Evolutionary conservation across 2,113 vertebrate species (phyloP).

Genomic region (Cromileptes altivelis): DNA sequence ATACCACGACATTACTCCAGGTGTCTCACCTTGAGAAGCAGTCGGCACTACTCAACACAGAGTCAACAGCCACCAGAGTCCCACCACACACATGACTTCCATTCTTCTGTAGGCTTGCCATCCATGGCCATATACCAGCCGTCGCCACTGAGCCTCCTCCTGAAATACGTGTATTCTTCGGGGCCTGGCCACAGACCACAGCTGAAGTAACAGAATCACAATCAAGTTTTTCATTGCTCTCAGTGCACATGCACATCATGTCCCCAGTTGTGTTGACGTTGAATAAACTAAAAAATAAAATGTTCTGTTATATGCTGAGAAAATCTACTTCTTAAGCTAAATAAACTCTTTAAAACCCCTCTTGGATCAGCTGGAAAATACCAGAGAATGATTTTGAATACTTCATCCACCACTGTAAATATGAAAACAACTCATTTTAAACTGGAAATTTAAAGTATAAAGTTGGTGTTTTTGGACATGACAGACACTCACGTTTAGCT

Average conservation of each 20-base stretch:
- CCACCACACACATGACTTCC: constrained; percentile 81
- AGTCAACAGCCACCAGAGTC: constrained; percentile 77
- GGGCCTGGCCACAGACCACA: constrained; percentile 70
- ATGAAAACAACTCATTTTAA: neutral
- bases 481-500: neutral
- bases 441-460: no score
- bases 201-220: constrained; percentile 51
- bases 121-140: constrained; percentile 83
- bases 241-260: no score
- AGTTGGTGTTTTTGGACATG: neutral
- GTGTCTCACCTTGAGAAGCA: constrained; percentile 75
- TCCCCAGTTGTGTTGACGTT: no score
- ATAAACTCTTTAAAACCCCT: no score
- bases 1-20: neutral
- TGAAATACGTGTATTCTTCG: constrained; percentile 25
- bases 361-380: no score
- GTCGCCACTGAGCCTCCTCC: constrained; percentile 1
- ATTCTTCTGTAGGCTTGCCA: constrained; percentile 81
- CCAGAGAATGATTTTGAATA: no score
- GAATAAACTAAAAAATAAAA: no score
- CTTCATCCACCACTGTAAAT: no score
- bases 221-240: neutral
- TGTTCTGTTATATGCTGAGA: no score
- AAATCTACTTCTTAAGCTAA: no score
- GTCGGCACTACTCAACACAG: constrained; percentile 78